Evolutionary conservation across 2,113 vertebrate genomes (phyloP).

Genomic region (Plecturocebus donacophilus): DNA sequence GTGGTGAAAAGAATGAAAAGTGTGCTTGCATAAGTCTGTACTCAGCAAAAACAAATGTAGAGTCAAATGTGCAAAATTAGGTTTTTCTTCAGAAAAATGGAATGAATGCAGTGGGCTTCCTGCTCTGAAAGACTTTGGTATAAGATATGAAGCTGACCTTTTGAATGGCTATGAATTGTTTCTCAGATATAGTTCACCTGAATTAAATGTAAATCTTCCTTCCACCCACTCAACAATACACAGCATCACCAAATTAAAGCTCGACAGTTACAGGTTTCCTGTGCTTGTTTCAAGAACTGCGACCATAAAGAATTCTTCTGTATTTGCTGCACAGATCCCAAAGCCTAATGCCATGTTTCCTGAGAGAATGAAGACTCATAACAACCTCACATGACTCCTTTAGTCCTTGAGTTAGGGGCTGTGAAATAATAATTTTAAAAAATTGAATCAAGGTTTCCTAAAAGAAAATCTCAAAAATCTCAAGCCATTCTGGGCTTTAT

Average conservation of each 20-base stretch:
- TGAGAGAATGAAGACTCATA: background rate
- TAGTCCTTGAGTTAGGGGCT: background rate
- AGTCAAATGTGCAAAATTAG: background rate
- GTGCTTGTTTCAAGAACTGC: background rate
- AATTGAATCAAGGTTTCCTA: background rate
- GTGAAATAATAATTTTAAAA: background rate
- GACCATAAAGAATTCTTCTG: background rate
- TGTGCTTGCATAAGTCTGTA: constrained; percentile 6
- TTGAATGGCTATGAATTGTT: background rate
- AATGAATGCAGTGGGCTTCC: background rate
- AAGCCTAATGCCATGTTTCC: background rate
- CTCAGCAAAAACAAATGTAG: constrained; percentile 31
- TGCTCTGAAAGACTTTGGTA: background rate
- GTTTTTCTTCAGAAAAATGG: constrained; percentile 31
- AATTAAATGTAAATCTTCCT: background rate
- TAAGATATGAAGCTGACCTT: background rate
- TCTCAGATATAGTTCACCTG: background rate
- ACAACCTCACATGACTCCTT: background rate
- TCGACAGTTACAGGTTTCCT: background rate
- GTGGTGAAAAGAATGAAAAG: constrained; percentile 24
- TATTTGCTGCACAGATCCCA: background rate
- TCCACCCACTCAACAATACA: background rate
- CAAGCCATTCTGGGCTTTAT: background rate
- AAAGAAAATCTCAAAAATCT: background rate
- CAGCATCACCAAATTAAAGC: background rate